Percentiles rank a stretch among this genome's conserved stretches.
Conservation (phyloP, 2,888 invertebrate genomes). For the Agrotis segetum region DNA sequence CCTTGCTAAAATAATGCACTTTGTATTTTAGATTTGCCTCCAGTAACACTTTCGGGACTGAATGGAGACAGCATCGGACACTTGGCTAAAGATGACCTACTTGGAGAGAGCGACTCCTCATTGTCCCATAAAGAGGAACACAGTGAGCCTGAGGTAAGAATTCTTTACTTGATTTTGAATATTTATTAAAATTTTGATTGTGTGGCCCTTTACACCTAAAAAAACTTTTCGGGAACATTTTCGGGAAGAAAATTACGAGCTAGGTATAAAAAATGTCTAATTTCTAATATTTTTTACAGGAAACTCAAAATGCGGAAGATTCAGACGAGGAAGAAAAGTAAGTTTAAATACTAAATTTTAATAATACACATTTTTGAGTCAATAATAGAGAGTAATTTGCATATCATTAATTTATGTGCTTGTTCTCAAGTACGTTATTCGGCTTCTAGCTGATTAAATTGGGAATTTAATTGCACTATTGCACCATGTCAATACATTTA, state of each 20-base stretch:
- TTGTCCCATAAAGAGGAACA: constrained; percentile 74
- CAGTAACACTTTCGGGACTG: constrained; percentile 73
- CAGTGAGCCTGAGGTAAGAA: constrained; percentile 64
- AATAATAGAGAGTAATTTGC: too few relatives aligned
- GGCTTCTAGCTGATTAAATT: background rate
- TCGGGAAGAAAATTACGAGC: too few relatives aligned
- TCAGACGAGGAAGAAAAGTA: constrained; percentile 80
- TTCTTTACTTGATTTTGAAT: too few relatives aligned
- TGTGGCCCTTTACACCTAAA: background rate
- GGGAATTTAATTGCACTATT: too few relatives aligned
- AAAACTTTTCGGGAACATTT: background rate
- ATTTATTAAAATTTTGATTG: too few relatives aligned
- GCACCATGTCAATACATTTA: background rate
- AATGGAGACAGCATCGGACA: constrained; percentile 80
- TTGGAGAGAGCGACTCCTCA: constrained; percentile 83
- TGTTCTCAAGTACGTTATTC: too few relatives aligned
- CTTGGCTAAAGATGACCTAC: constrained; percentile 82
- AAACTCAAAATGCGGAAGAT: constrained; percentile 69
- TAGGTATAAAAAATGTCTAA: too few relatives aligned
- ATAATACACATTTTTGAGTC: background rate
- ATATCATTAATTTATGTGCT: too few relatives aligned
- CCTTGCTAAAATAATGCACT: background rate
- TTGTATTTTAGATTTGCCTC: constrained; percentile 77
- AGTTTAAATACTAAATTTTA: constrained; percentile 59
- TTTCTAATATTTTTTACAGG: constrained; percentile 69